Percentiles rank a stretch among this genome's conserved stretches.
Evolutionary conservation across 2,888 invertebrate genomes (phyloP).

Genomic region (Hypercompe scribonia): DNA sequence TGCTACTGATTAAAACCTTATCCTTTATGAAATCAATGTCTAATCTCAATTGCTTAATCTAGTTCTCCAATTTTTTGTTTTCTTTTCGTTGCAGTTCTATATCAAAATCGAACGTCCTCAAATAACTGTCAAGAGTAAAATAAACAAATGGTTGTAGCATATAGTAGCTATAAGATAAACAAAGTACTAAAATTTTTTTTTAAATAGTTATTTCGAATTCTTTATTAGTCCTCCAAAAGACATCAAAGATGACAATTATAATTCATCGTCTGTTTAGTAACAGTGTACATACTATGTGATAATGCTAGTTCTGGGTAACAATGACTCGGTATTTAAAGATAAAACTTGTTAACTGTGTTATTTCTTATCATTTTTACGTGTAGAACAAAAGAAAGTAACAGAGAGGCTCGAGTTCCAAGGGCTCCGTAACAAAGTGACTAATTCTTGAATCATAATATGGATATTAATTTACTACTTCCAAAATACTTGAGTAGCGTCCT

Average conservation of each 20-base stretch:
- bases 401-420: background rate
- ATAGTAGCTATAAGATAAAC: background rate
- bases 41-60: background rate
- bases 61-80: background rate
- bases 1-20: background rate
- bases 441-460: background rate
- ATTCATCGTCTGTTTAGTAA: slow-evolving; percentile 23
- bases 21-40: background rate
- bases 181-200: background rate
- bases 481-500: too few species aligned
- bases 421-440: background rate
- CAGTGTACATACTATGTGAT: slow-evolving; percentile 19
- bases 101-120: background rate
- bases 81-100: background rate
- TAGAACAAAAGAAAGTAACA: background rate
- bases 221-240: background rate
- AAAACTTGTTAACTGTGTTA: background rate
- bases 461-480: too few species aligned
- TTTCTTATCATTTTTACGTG: slow-evolving; percentile 6
- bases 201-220: background rate
- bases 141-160: too few species aligned
- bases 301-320: slow-evolving; percentile 27
- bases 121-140: too few species aligned
- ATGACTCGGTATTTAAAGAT: slow-evolving; percentile 35
- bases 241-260: slow-evolving; percentile 15